Base-by-base conservation (phyloP, 1,140 invertebrate species). In the Sminthurinus signatus region DNA sequence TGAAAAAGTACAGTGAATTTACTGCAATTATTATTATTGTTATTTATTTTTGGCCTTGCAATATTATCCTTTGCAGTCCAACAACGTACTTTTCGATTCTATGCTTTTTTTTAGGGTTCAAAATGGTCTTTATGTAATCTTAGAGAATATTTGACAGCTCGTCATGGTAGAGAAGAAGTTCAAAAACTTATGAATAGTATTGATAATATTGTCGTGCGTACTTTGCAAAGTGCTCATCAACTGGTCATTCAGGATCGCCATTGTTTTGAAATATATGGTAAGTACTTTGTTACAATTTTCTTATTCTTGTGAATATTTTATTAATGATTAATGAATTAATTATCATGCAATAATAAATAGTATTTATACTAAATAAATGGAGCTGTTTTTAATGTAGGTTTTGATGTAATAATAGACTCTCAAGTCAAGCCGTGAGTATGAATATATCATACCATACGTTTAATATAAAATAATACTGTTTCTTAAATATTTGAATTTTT, bases 241-340 rank as follows among this genome's bases (percentile, higher is more conserved):
- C 68, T 75, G 3, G 78, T 81, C 44, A 75, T 76, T 62, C 76
- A 77, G n/a, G 73, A 76, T 15, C 72, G 75, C 39, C 78, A 82
- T 54, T 84, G 82, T 46, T 83, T 81, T 73, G 85, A 86, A 73
- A 73, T 86, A 4, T 86, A 84, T 74, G 85, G n/a, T n/a, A n/a
- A n/a, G n/a, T n/a, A n/a, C n/a, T n/a, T n/a, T n/a, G n/a, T n/a
- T n/a, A n/a, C n/a, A n/a, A n/a, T n/a, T n/a, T n/a, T n/a, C n/a
- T n/a, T n/a, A n/a, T n/a, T n/a, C n/a, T n/a, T n/a, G n/a, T n/a
- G n/a, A n/a, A n/a, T n/a, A n/a, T n/a, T n/a, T n/a, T n/a, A n/a
- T n/a, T n/a, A n/a, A n/a, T n/a, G n/a, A n/a, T n/a, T n/a, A n/a
- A n/a, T n/a, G n/a, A n/a, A n/a, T n/a, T n/a, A n/a, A n/a, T n/a